Base-by-base conservation (phyloP, 2,888 invertebrate genomes). In the Mantis religiosa region DNA sequence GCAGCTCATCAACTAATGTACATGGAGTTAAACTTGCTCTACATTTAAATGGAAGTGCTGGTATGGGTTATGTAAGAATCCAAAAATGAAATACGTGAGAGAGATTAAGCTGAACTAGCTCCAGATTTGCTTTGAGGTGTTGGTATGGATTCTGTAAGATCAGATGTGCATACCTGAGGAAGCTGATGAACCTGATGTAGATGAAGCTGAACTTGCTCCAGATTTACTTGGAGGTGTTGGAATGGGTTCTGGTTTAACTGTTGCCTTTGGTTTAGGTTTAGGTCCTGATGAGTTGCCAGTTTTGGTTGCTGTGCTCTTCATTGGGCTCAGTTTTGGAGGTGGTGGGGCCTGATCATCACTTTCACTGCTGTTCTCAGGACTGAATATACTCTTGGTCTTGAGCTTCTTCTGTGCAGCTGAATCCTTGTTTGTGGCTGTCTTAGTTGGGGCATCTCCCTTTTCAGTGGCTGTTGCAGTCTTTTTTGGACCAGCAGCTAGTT, bases 381-480 rank as follows among this genome's bases (percentile, higher is more conserved):
- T 97, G 92, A 97, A 97, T 91, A 97, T 97, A 92, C 97, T 97
- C 92, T 96, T 97, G 92, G 96, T 96, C 92, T 96, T 96, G 84
- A 92, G 90, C 91, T 93, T 93, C 87, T 93, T 93, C 89, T 92
- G 93, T 7, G 91, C 92, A 83, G 92, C 54, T 2, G 89, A 15
- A 15, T 89, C 90, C 89, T 93, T 89, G 84, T 92, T 54, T 14
- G 30, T 4, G 15, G 82, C 27, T n/a, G 82, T n/a, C 27, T 87
- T 87, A 12, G 87, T 15, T 27, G 82, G 25, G 14, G 89, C 90
- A 15, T 90, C 90, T 71, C 54, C 54, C 34, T 91, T 92, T 3
- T 91, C 89, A 9, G 89, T 20, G 8, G 82, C n/a, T 34, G 87
- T 90, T 15, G 90, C 83, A 0, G 71, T 92, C 87, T 91, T 91